Evolutionary conservation across 2,888 invertebrate genomes (phyloP).

Genomic region (Hedya salicella): DNA sequence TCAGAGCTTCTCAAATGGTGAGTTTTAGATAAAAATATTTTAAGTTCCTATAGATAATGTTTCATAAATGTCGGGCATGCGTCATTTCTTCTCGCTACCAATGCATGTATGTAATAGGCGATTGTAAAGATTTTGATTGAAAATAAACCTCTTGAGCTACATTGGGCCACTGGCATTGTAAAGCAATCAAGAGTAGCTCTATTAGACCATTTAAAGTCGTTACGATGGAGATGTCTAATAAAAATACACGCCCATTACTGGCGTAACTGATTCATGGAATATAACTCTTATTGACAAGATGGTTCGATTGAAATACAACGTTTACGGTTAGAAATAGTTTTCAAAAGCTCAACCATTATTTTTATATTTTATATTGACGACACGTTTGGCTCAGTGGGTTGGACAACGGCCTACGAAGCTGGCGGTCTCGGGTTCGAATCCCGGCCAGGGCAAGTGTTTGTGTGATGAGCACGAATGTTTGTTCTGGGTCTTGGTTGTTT

Average conservation of each 20-base stretch:
- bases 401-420: too few relatives aligned
- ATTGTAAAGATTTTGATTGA: conserved; percentile 21
- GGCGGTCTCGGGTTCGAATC: too few relatives aligned
- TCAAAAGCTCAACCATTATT: too few relatives aligned
- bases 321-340: background rate
- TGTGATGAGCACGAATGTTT: too few relatives aligned
- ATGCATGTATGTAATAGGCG: background rate
- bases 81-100: background rate
- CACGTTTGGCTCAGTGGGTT: too few relatives aligned
- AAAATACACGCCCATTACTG: conserved; percentile 49
- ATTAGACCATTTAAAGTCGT: conserved; percentile 76
- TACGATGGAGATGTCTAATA: conserved; percentile 66
- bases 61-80: background rate
- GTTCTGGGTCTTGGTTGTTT: too few relatives aligned
- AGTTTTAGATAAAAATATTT: conserved; percentile 58
- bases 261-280: conserved; percentile 12
- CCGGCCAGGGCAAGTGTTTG: too few relatives aligned
- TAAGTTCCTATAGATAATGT: background rate
- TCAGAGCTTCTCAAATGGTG: conserved; percentile 62
- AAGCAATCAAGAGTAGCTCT: conserved; percentile 73
- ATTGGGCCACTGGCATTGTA: conserved; percentile 63
- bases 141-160: conserved; percentile 32
- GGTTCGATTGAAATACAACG: background rate
- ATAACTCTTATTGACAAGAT: background rate
- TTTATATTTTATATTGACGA: too few relatives aligned